Evolutionary conservation across 2,113 vertebrate genomes (phyloP), one percentile per base, ranked within the genome.

Genomic region (Poecile atricapillus): DNA sequence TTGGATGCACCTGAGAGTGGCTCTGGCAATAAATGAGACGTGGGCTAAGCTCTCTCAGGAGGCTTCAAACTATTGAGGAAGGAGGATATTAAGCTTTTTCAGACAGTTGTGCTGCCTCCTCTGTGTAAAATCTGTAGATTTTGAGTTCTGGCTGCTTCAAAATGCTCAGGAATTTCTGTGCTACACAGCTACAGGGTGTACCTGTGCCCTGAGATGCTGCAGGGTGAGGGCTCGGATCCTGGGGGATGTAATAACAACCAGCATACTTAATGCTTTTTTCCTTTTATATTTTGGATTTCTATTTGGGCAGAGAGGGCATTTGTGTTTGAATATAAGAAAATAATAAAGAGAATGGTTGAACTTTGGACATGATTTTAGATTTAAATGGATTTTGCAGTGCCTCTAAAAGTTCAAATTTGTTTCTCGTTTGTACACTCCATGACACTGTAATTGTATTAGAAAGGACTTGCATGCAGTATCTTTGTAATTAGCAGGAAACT

Each of bases 251-350:
- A 15, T 15, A 53, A 58, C 12, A 73, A 12, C 20, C 6, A 2
- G 5, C 1, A 1, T 3, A 16, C 41, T 43, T 70, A 2, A 14
- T 31, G 5, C 7, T 19, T 2, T n/a, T 50, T 82, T 46, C 13
- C 3, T 49, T 35, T 50, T 43, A 11, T 17, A 7, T 22, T 85
- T 80, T 60, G 62, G 19, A 6, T 73, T 76, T 88, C 9, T 44
- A 0, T 58, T 64, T 56, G 53, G 25, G 24, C 13, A 13, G 33
- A 47, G 33, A 59, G 27, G 7, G 13, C 3, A 4, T 52, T 71
- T 60, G 22, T 64, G 23, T 64, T 49, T 35, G 31, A 74, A 62
- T 37, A 8, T 8, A 25, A 31, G 41, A 39, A 88, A 86, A 77
- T 28, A 7, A 1, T 9, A 28, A 18, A 1, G 9, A 62, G 55